These are phyloP conservation scores for Cricetomys ansorgei DNA, from an alignment of 2,113 vertebrate genomes.

Conservation along the genomic window DNA sequence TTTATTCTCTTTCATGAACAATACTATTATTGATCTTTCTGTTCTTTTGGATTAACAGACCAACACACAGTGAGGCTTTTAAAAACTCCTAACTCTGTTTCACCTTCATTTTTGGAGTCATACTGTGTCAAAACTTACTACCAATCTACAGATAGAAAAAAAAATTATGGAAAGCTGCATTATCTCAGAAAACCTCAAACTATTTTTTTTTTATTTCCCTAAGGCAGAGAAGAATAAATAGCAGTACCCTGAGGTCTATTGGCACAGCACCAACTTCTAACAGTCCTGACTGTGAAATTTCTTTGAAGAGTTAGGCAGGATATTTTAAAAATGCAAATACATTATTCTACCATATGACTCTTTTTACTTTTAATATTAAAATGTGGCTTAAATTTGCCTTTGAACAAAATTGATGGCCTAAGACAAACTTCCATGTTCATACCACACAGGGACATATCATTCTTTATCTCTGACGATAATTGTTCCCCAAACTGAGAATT, in stretches of 20 bases:
- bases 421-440: not conserved
- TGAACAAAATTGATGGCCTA: not conserved
- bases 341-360: not conserved
- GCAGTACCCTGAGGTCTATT: not conserved
- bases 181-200: conserved; percentile 12
- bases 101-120: not conserved
- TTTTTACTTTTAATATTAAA: conserved; percentile 36
- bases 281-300: conserved; percentile 33
- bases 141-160: not conserved
- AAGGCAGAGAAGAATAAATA: conserved; percentile 60
- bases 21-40: not conserved
- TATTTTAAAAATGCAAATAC: conserved; percentile 55
- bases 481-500: not conserved
- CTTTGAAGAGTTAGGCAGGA: conserved; percentile 26
- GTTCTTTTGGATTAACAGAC: conserved; percentile 7
- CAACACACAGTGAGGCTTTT: not conserved
- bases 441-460: not conserved
- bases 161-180: not conserved
- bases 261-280: not conserved
- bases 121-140: conserved; percentile 36
- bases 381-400: conserved; percentile 3
- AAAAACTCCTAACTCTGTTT: not conserved
- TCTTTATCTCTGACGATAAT: not conserved
- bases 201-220: not conserved
- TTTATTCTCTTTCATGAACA: conserved; percentile 23